Base-by-base conservation (phyloP, 2,797 vertebrate species). In the Gymnoscopelus braueri region DNA sequence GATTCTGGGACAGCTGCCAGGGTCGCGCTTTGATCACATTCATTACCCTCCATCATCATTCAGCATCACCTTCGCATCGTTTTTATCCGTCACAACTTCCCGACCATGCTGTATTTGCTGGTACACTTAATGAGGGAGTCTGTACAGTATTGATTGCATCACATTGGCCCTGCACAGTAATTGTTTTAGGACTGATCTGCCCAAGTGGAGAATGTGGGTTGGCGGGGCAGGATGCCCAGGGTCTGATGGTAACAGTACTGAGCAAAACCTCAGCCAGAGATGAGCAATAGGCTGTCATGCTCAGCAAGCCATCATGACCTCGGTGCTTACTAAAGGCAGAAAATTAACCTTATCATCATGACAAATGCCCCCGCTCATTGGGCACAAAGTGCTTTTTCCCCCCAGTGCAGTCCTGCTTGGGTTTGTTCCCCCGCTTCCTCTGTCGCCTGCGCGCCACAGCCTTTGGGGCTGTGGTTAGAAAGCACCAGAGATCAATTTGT, bases 401-500 rank as follows among this genome's bases (percentile, higher is more conserved):
- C 67, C 52, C 49, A n/a, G 51, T 29, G 50, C 63, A 78, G 59
- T 71, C 69, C 75, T 75, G 76, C 84, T 87, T 81, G 79, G 81
- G 72, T 82, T 87, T 81, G 39, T 67, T 49, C 66, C 66, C 76
- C 65, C 62, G 24, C 65, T 48, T 75, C 71, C 68, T 72, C 81
- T 84, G 82, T 90, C 85, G 82, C 76, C 59, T 62, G 72, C 66
- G 69, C 77, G 81, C 88, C 78, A 86, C 72, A 82, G 86, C 83
- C 85, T 88, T 87, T 86, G 81, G 84, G 87, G 83, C 81, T 82
- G 69, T 74, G 86, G 85, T 83, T 90, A 74, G 78, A 89, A 84
- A 89, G 88, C 84, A 81, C 73, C 74, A 84, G 85, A 89, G 86
- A 92, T 91, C 92, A 92, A 92, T 92, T 90, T 91, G 86, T 88